Evolutionary conservation across 2,797 vertebrate genomes (phyloP).

Genomic region (Paguma larvata): DNA sequence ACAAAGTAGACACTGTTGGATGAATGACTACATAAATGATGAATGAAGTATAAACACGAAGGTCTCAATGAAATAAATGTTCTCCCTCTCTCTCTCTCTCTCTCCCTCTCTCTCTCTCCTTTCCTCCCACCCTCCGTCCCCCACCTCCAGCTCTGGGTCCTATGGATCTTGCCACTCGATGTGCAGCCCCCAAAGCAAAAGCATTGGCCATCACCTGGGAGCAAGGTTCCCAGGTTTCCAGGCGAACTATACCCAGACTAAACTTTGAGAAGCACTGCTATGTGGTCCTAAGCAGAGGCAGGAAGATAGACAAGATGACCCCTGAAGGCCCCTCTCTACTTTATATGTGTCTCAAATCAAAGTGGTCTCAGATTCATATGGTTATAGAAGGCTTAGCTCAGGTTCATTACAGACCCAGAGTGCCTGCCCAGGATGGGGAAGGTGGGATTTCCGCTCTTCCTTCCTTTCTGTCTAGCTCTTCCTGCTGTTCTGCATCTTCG

Average conservation of each 20-base stretch:
- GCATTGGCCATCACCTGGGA: not conserved
- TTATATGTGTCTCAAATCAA: not conserved
- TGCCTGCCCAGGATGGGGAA: not conserved
- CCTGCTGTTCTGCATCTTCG: not conserved
- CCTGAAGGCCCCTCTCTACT: not conserved
- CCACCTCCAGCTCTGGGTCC: fast-evolving
- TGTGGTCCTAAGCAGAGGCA: not conserved
- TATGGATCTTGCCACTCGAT: not conserved
- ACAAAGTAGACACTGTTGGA: not conserved
- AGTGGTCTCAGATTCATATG: too few relatives aligned
- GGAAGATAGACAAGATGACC: not conserved
- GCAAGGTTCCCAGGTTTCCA: not conserved
- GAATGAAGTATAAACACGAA: not conserved
- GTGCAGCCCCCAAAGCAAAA: not conserved
- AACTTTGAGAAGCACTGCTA: not conserved
- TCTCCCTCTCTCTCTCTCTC: fast-evolving
- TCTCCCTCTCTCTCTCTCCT: too few relatives aligned
- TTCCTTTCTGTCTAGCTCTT: not conserved
- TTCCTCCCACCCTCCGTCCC: fast-evolving
- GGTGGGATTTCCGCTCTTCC: not conserved
- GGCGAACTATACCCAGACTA: not conserved
- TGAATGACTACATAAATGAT: not conserved
- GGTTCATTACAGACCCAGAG: not conserved
- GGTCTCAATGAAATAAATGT: not conserved
- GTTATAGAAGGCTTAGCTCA: not conserved